These are phyloP conservation scores for Rhabditoides inermis DNA, from an alignment of 2,888 invertebrate species.

Conservation along the genomic window DNA sequence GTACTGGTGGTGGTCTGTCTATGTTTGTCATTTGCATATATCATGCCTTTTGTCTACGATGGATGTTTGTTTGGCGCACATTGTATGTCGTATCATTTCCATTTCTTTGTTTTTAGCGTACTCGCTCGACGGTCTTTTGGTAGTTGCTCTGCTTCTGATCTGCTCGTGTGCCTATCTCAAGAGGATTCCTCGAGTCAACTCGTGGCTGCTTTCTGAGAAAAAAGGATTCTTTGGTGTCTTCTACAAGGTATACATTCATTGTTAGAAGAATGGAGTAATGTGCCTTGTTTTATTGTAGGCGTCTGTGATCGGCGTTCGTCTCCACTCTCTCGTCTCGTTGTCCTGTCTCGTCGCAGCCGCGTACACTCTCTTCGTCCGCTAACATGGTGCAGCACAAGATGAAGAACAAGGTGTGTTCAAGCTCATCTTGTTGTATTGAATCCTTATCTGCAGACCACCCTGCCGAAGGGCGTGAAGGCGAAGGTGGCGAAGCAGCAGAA, in stretches of 20 bases:
- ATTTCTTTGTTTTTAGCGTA: constrained; percentile 38
- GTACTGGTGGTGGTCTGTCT: too few relatives aligned
- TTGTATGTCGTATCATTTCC: too few relatives aligned
- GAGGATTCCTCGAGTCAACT: constrained; percentile 54
- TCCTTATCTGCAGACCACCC: constrained; percentile 11
- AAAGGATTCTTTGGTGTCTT: constrained; percentile 56
- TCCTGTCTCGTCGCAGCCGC: constrained; percentile 53
- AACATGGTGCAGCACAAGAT: constrained; percentile 38
- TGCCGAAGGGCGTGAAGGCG: constrained; percentile 39
- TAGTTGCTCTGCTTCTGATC: constrained; percentile 54
- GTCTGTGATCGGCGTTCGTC: constrained; percentile 55
- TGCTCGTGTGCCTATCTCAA: constrained; percentile 57
- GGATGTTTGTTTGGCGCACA: too few relatives aligned
- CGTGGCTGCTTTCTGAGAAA: constrained; percentile 56
- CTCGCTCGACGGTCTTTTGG: constrained; percentile 55
- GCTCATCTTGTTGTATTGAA: neutral
- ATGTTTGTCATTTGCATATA: too few relatives aligned
- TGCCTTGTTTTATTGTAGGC: constrained; percentile 10
- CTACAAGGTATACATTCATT: constrained; percentile 53
- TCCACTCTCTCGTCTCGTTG: constrained; percentile 54
- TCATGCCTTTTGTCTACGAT: too few relatives aligned
- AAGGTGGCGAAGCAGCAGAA: constrained; percentile 24
- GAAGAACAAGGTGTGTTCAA: constrained; percentile 15
- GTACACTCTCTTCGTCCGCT: constrained; percentile 53
- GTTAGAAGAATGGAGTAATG: neutral